Base-by-base conservation (phyloP, 2,797 vertebrate species). In the Molossus alvarezi region DNA sequence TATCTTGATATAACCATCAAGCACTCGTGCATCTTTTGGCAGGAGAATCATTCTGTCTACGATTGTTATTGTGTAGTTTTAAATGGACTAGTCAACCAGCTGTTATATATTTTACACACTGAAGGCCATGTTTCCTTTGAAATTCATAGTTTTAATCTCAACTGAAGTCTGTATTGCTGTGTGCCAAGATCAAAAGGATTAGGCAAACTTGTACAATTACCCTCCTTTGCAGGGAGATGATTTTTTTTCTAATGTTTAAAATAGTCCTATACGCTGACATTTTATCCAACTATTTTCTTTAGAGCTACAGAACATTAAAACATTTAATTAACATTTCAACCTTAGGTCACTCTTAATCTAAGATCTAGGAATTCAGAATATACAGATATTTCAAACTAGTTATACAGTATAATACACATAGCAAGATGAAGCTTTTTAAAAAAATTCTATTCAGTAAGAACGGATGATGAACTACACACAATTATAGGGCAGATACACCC, bases 91-190 rank as follows among this genome's bases (percentile, higher is more conserved):
- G 82, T 95, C 93, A 98, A 96, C 96, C 97, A 98, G 98, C 92
- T 98, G 97, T 91, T 98, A 97, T 0, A 69, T 97, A 98, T 98
- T 98, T 98, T 96, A 94, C 93, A 97, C 94, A 98, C 95, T 90
- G 94, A 98, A 98, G 97, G 95, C 84, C 98, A 97, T 81, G 91
- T 97, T 97, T 98, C 96, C 97, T 98, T 98, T 98, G 97, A 98
- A 98, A 98, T 98, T 98, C 17, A 97, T 96, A 0, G 87, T 95
- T 98, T 98, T 97, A 97, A 97, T 96, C 96, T 98, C 94, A 96
- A 79, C 73, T 97, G 93, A 98, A 98, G 95, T 84, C 91, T 97
- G 94, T 97, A 97, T 92, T 96, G 91, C 92, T 97, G 98, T 83
- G 71, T 95, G 85, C 64, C 94, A 97, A 96, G 83, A 98, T 98